phyloP scores from a whole-genome alignment of 92 coral and sea anemone genomes.

The Virgularia gustaviana region DNA sequence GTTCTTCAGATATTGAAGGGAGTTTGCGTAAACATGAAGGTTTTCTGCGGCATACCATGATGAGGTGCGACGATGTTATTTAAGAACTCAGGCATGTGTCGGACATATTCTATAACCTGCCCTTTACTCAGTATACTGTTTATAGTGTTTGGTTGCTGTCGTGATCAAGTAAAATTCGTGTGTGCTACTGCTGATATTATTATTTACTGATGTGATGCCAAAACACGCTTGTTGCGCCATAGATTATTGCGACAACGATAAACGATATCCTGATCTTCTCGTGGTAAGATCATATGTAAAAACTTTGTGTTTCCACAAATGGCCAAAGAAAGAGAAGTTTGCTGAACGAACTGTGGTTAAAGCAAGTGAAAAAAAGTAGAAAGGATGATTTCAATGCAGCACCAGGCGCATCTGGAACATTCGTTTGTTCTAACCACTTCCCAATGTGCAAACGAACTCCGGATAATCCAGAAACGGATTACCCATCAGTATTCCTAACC shows the following conservation, averaged over 20 bases:
- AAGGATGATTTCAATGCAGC: slow-evolving; percentile 27
- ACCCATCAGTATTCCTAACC: slow-evolving; percentile 52
- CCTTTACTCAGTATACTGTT: too few relatives aligned
- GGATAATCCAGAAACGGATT: slow-evolving; percentile 40
- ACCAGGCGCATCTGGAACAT: slow-evolving; percentile 37
- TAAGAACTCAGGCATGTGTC: too few relatives aligned
- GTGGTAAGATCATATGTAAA: slow-evolving; percentile 12
- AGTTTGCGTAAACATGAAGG: too few relatives aligned
- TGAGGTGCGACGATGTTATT: too few relatives aligned
- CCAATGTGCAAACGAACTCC: slow-evolving; percentile 46
- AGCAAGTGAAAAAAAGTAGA: slow-evolving; percentile 36
- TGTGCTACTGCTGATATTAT: too few relatives aligned
- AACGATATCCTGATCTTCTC: slow-evolving; percentile 35
- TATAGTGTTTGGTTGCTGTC: too few relatives aligned
- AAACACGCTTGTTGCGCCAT: slow-evolving; percentile 42
- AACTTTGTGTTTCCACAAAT: slow-evolving; percentile 18
- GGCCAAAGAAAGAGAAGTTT: slow-evolving; percentile 13
- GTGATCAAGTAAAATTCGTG: too few relatives aligned
- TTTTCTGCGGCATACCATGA: too few relatives aligned
- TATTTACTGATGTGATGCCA: too few relatives aligned
- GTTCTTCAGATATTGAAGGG: too few relatives aligned
- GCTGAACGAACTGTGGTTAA: slow-evolving; percentile 42
- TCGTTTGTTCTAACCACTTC: slow-evolving; percentile 37
- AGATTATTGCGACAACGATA: slow-evolving; percentile 38
- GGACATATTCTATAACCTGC: too few relatives aligned